A percentile compares a stretch with the other conserved stretches of the same genome.
phyloP scores from a whole-genome alignment of 2,113 vertebrate species.

The Ceyx melanurus region DNA sequence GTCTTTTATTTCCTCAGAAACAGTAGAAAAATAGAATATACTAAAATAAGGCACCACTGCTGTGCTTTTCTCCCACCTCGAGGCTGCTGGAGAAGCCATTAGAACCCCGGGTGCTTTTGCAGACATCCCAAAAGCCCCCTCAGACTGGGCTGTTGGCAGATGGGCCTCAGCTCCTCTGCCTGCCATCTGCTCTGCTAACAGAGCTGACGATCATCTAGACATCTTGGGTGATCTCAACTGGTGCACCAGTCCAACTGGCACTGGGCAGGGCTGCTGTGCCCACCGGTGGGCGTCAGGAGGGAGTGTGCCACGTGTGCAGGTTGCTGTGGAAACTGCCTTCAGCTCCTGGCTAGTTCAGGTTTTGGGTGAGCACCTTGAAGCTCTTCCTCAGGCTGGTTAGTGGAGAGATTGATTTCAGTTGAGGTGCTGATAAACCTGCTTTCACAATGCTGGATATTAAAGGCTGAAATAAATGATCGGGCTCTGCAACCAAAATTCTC shows the following conservation, averaged over 20 bases:
- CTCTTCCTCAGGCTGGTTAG: accelerated
- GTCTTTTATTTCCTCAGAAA: neutral
- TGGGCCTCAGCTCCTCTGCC: neutral
- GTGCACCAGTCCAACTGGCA: neutral
- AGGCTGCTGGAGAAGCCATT: neutral
- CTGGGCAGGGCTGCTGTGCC: neutral
- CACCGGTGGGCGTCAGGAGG: neutral
- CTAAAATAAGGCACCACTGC: neutral
- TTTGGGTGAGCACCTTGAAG: accelerated
- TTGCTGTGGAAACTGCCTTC: accelerated
- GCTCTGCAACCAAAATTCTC: neutral
- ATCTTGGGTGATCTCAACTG: neutral
- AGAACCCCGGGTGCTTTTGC: neutral
- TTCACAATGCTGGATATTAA: neutral
- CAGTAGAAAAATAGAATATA: accelerated
- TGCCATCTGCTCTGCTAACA: conserved; percentile 47
- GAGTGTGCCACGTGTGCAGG: neutral
- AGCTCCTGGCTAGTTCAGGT: neutral
- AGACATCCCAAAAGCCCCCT: neutral
- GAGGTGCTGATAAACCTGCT: neutral
- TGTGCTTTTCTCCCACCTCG: neutral
- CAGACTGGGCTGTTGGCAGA: conserved; percentile 14
- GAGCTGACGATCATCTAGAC: conserved; percentile 2
- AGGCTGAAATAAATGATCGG: neutral
- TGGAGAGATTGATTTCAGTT: neutral